Evolutionary conservation across 1,140 invertebrate genomes (phyloP).

Genomic region (Venturia canescens): DNA sequence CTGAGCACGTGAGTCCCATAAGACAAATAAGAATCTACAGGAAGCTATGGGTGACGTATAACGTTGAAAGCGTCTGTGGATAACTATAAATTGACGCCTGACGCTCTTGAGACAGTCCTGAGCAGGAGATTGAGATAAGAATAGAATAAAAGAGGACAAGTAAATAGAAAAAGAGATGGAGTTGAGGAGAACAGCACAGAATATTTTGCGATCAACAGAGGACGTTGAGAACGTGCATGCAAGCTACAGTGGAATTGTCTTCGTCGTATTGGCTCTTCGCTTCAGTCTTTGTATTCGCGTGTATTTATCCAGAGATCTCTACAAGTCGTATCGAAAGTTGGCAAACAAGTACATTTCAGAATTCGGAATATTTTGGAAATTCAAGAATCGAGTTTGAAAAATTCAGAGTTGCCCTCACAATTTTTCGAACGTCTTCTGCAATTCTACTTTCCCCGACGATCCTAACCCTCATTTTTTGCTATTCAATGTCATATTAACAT

Average conservation of each 20-base stretch:
- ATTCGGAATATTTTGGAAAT: too few species aligned
- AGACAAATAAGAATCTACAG: slow-evolving; percentile 27
- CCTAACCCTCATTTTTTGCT: too few species aligned
- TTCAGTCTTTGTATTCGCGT: neutral
- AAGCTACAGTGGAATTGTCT: slow-evolving; percentile 5
- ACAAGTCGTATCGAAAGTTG: too few species aligned
- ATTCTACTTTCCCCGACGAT: too few species aligned
- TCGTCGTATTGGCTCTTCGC: neutral
- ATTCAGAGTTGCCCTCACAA: too few species aligned
- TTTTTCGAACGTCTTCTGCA: too few species aligned
- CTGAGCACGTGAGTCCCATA: slow-evolving; percentile 20
- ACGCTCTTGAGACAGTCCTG: slow-evolving; percentile 4
- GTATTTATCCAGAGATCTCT: neutral
- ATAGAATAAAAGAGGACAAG: slow-evolving; percentile 33
- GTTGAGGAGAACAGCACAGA: slow-evolving; percentile 41
- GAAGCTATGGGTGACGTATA: slow-evolving; percentile 25
- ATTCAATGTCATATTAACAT: too few species aligned
- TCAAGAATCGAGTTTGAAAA: too few species aligned
- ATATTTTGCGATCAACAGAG: slow-evolving; percentile 40
- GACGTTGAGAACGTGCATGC: slow-evolving; percentile 32
- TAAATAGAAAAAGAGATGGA: slow-evolving; percentile 39
- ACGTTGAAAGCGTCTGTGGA: slow-evolving; percentile 18
- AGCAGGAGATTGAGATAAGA: slow-evolving; percentile 13
- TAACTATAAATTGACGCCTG: slow-evolving; percentile 30
- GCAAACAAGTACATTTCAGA: too few species aligned